Evolutionary conservation across 1,140 invertebrate species (phyloP).

Genomic region (Philopotamus ludificatus): DNA sequence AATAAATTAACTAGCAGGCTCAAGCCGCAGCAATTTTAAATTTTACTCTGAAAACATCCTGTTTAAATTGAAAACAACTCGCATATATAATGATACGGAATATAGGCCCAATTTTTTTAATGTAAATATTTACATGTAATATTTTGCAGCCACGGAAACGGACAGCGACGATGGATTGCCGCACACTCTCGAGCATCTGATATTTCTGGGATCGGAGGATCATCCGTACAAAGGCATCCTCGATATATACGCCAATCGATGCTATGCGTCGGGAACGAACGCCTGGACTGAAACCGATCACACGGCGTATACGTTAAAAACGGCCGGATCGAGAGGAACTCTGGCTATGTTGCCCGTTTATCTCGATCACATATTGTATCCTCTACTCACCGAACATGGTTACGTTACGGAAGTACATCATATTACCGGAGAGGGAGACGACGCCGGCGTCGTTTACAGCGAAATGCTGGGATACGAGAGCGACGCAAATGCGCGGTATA

Average conservation of each 20-base stretch:
- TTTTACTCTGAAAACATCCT: background rate
- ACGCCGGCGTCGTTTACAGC: slow-evolving; percentile 91
- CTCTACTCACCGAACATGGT: slow-evolving; percentile 74
- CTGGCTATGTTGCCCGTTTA: slow-evolving; percentile 86
- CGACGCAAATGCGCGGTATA: slow-evolving; percentile 65
- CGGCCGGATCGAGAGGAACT: slow-evolving; percentile 85
- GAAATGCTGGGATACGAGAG: slow-evolving; percentile 90
- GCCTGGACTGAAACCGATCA: slow-evolving; percentile 83
- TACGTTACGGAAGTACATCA: slow-evolving; percentile 92
- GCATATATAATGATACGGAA: no score
- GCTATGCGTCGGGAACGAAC: slow-evolving; percentile 87
- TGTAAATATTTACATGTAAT: background rate
- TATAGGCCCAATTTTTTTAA: no score
- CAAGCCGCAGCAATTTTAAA: background rate
- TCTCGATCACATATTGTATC: slow-evolving; percentile 85
- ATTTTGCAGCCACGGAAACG: slow-evolving; percentile 78
- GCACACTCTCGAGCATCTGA: slow-evolving; percentile 89
- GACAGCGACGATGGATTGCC: slow-evolving; percentile 89
- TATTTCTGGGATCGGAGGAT: slow-evolving; percentile 86
- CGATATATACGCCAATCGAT: slow-evolving; percentile 85
- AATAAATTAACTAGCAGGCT: background rate
- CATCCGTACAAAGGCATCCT: slow-evolving; percentile 90
- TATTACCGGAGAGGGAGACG: slow-evolving; percentile 80
- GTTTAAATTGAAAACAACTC: background rate
- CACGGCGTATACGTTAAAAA: slow-evolving; percentile 86